A percentile compares a stretch with the other conserved stretches of the same genome.
phyloP scores from a whole-genome alignment of 2,797 vertebrate genomes.

The Vultur gryphus region DNA sequence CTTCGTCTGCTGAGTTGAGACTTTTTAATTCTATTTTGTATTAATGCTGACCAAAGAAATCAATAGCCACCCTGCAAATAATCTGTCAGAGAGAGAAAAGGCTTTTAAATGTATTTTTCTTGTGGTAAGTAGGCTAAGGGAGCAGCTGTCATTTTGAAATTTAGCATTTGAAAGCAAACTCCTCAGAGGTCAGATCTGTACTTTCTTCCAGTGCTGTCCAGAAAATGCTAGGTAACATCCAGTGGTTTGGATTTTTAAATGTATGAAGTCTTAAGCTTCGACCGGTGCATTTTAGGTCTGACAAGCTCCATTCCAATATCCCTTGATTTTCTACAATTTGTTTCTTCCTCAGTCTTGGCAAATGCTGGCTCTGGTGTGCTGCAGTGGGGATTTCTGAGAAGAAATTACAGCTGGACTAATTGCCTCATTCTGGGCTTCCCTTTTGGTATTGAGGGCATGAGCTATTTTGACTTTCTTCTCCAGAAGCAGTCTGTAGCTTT shows the following conservation, averaged over 20 bases:
- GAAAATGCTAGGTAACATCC: not conserved
- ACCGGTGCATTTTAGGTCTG: not conserved
- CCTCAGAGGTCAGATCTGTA: not conserved
- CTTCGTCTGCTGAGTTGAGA: conserved; percentile 12
- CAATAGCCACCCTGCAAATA: conserved; percentile 27
- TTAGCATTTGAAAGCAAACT: not conserved
- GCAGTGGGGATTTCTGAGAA: not conserved
- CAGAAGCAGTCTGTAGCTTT: not conserved
- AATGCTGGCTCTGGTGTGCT: not conserved
- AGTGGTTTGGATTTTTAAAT: not conserved
- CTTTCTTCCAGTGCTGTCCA: not conserved
- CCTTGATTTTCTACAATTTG: not conserved
- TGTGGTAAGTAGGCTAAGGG: not conserved
- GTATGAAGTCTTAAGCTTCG: not conserved
- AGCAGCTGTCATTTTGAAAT: not conserved
- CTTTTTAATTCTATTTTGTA: conserved; percentile 12
- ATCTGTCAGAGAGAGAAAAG: not conserved
- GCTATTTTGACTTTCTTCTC: not conserved
- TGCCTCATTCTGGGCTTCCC: not conserved
- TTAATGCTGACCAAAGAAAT: conserved; percentile 45
- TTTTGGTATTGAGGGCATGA: not conserved
- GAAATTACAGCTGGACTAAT: not conserved
- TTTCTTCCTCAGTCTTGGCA: not conserved
- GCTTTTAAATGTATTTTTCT: not conserved
- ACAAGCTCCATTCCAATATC: not conserved